Percentiles rank a stretch among this genome's conserved stretches.
Conservation (phyloP, 1,140 invertebrate genomes). For the Tetramorium parvispinum region DNA sequence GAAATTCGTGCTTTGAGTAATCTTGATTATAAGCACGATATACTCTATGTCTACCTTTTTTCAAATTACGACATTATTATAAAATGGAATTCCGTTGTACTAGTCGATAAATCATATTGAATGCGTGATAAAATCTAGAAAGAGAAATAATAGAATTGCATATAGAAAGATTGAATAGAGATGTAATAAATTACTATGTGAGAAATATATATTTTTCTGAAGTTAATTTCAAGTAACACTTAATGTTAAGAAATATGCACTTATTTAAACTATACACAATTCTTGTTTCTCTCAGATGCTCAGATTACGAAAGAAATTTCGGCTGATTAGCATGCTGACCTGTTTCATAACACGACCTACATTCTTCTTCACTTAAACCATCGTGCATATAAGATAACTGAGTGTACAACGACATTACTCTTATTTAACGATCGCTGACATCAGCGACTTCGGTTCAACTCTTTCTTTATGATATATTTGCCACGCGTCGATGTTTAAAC, state of each 20-base stretch:
- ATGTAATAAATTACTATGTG: background rate
- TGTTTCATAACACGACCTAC: constrained; percentile 72
- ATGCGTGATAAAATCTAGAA: background rate
- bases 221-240: background rate
- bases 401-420: constrained; percentile 16
- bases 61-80: background rate
- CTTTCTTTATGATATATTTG: background rate
- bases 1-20: constrained; percentile 25
- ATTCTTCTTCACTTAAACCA: constrained; percentile 59
- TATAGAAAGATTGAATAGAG: background rate
- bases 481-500: background rate
- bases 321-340: constrained; percentile 74
- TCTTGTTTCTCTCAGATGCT: background rate
- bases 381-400: constrained; percentile 41
- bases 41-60: background rate
- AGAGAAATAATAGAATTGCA: background rate
- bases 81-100: background rate
- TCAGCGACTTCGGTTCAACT: constrained; percentile 12
- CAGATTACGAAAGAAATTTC: constrained; percentile 68
- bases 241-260: background rate
- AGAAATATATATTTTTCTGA: background rate
- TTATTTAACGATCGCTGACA: constrained; percentile 45
- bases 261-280: background rate
- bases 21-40: constrained; percentile 9
- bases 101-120: background rate